phyloP scores from a whole-genome alignment of 2,113 vertebrate species.

The Phoenicopterus ruber region DNA sequence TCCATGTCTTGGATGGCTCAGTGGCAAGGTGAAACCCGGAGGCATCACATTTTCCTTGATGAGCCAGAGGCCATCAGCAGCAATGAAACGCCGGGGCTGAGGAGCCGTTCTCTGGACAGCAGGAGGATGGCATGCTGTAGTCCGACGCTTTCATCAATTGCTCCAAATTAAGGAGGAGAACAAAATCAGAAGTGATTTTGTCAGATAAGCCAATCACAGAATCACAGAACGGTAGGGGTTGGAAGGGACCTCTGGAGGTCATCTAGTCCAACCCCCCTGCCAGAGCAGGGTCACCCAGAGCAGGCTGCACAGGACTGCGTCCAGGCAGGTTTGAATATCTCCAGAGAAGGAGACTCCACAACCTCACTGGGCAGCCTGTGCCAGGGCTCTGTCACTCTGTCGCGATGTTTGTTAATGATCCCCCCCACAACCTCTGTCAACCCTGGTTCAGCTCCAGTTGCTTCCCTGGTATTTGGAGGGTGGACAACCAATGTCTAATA shows the following conservation, averaged over 20 bases:
- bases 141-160: background rate
- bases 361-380: too few species aligned
- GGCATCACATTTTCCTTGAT: background rate
- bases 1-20: background rate
- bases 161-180: background rate
- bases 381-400: too few species aligned
- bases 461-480: background rate
- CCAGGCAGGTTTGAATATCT: too few species aligned
- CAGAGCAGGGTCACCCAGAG: too few species aligned
- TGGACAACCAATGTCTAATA: background rate
- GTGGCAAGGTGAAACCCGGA: background rate
- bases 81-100: fast-evolving
- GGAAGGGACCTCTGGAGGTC: too few species aligned
- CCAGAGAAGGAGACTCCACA: too few species aligned
- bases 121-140: background rate
- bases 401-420: background rate
- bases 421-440: background rate
- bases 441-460: background rate
- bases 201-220: background rate
- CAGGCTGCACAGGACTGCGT: too few species aligned
- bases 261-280: too few species aligned
- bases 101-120: background rate
- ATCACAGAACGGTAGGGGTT: too few species aligned
- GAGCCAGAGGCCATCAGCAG: background rate
- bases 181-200: background rate